These are phyloP conservation scores for Rhynchotus rufescens DNA, from an alignment of 2,797 vertebrate species.

Conservation along the genomic window DNA sequence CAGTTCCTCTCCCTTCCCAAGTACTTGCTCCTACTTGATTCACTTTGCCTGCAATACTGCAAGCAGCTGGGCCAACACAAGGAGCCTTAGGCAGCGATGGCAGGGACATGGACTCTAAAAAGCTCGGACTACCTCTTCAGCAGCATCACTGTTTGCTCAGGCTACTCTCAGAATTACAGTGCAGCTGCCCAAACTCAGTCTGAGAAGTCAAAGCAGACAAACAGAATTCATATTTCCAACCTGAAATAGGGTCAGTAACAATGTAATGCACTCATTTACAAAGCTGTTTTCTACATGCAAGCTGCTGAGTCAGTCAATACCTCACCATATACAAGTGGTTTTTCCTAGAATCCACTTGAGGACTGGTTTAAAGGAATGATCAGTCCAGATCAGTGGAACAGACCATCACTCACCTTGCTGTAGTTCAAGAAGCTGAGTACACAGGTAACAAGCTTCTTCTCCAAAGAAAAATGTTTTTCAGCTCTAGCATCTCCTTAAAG, in stretches of 20 bases:
- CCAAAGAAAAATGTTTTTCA: background rate
- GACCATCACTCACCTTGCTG: background rate
- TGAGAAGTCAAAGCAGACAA: background rate
- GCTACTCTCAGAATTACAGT: accelerated
- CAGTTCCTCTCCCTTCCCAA: background rate
- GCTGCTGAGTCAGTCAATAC: background rate
- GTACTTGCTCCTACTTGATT: background rate
- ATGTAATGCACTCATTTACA: background rate
- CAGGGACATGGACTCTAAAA: accelerated
- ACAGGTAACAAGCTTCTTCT: background rate
- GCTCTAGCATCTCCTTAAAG: background rate
- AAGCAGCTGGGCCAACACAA: background rate
- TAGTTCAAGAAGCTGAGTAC: background rate
- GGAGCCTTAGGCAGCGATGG: accelerated
- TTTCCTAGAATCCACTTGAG: background rate
- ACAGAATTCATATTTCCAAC: background rate
- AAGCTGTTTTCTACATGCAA: accelerated
- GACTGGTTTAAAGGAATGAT: background rate
- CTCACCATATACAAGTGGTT: background rate
- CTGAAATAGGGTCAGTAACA: background rate
- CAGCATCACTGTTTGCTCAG: background rate
- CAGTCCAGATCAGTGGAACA: background rate
- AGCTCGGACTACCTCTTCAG: background rate
- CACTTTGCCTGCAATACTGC: background rate
- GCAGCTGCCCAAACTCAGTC: background rate